Conservation (phyloP, 2,888 invertebrate species). For the Agrotis clavis region DNA sequence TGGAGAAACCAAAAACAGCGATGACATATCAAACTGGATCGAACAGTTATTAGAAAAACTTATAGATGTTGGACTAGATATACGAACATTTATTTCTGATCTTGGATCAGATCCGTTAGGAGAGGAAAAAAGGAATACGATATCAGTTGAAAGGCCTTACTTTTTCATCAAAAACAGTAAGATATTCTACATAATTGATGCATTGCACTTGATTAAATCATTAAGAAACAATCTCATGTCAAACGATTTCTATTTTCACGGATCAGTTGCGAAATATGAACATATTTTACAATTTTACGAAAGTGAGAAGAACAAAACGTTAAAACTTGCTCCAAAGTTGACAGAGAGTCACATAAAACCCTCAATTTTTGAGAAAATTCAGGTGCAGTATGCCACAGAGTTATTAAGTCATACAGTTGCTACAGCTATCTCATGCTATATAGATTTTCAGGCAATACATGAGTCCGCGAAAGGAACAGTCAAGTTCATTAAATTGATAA, state of each 20-base stretch:
- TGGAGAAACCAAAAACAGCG: constrained; percentile 55
- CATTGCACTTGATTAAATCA: constrained; percentile 66
- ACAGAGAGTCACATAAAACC: constrained; percentile 68
- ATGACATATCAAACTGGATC: constrained; percentile 59
- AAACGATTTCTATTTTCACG: constrained; percentile 67
- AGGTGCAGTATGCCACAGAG: constrained; percentile 66
- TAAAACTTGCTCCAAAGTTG: constrained; percentile 67
- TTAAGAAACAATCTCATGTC: constrained; percentile 66
- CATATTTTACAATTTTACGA: constrained; percentile 67
- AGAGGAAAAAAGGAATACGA: constrained; percentile 50
- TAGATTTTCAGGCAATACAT: constrained; percentile 50
- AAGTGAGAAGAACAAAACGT: constrained; percentile 58
- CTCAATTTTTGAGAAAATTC: constrained; percentile 63
- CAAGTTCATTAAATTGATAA: constrained; percentile 53
- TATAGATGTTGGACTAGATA: constrained; percentile 63
- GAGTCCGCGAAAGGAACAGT: constrained; percentile 54
- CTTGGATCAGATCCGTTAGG: constrained; percentile 58
- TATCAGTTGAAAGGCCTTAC: constrained; percentile 62
- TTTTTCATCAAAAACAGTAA: constrained; percentile 65
- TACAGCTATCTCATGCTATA: constrained; percentile 61
- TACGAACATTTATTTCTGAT: constrained; percentile 63
- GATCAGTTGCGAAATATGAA: constrained; percentile 65
- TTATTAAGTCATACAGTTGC: constrained; percentile 70
- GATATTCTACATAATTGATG: constrained; percentile 70
- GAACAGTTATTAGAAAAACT: constrained; percentile 63